phyloP scores from a whole-genome alignment of 2,888 invertebrate genomes.

The Campoletis raptor region DNA sequence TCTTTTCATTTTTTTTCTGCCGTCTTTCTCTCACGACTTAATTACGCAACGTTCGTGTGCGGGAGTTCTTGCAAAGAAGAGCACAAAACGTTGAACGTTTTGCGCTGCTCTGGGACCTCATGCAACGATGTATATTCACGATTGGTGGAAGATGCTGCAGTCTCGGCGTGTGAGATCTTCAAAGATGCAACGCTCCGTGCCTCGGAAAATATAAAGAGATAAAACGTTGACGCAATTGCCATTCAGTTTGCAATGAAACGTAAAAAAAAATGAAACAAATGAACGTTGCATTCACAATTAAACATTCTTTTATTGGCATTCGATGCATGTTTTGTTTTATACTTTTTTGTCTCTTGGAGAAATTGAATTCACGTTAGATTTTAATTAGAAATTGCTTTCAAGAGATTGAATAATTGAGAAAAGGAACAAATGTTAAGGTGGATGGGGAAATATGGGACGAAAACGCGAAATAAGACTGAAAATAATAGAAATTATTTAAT shows the following conservation, averaged over 20 bases:
- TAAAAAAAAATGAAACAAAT: background rate
- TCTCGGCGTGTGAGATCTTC: conserved; percentile 16
- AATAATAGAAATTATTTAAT: too few species aligned
- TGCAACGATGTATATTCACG: conserved; percentile 34
- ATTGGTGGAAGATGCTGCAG: conserved; percentile 1
- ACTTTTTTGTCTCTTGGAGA: background rate
- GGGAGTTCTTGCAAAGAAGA: background rate
- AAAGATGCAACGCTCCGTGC: background rate
- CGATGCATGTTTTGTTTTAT: background rate
- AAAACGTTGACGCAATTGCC: background rate
- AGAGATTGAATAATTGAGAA: background rate
- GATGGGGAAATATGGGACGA: background rate
- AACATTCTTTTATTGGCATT: background rate
- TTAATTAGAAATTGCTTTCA: background rate
- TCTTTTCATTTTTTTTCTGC: background rate
- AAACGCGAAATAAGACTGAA: background rate
- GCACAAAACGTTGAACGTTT: conserved; percentile 46
- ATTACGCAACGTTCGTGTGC: conserved; percentile 55
- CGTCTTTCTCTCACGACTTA: conserved; percentile 30
- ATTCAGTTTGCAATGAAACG: background rate
- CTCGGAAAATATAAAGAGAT: background rate
- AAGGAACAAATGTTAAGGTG: background rate
- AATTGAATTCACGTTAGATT: background rate
- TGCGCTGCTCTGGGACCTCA: conserved; percentile 38
- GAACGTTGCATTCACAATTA: background rate